phyloP scores from a whole-genome alignment of 2,888 invertebrate species.

The Emmelina monodactyla region DNA sequence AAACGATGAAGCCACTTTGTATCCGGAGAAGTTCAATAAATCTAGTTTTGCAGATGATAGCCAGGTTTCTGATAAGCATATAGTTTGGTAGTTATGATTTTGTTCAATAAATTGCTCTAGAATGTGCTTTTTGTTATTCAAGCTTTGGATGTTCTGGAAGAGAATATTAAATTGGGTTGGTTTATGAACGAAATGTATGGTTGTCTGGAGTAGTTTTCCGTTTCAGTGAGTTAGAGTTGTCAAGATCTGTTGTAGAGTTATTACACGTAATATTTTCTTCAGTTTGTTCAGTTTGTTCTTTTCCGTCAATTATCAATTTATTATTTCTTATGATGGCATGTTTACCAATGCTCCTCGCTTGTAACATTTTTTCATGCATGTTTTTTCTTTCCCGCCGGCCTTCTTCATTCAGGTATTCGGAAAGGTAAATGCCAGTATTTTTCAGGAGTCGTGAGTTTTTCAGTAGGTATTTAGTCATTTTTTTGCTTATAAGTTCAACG shows the following conservation, averaged over 20 bases:
- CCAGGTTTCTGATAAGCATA: too few relatives aligned
- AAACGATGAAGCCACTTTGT: too few relatives aligned
- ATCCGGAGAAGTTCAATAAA: too few relatives aligned
- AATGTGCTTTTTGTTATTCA: too few relatives aligned
- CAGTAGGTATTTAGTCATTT: too few relatives aligned
- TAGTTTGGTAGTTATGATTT: too few relatives aligned
- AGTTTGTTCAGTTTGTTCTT: neutral
- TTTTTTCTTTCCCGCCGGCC: neutral
- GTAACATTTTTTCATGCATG: neutral
- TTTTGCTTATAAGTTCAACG: neutral
- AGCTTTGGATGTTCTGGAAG: too few relatives aligned
- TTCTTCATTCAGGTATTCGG: slow-evolving; percentile 2
- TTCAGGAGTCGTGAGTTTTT: neutral
- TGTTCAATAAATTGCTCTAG: too few relatives aligned
- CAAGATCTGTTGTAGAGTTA: neutral
- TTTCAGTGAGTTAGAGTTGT: neutral
- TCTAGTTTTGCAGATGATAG: too few relatives aligned
- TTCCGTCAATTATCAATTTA: slow-evolving; percentile 1
- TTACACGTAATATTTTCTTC: neutral
- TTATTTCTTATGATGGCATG: too few relatives aligned
- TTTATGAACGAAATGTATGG: neutral
- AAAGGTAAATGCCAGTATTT: neutral
- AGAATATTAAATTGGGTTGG: too few relatives aligned
- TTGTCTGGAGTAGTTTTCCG: too few relatives aligned
- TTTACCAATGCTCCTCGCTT: neutral